These are phyloP conservation scores for Sinohyriopsis cumingii DNA, from an alignment of 2,888 invertebrate species.

Conservation along the genomic window DNA sequence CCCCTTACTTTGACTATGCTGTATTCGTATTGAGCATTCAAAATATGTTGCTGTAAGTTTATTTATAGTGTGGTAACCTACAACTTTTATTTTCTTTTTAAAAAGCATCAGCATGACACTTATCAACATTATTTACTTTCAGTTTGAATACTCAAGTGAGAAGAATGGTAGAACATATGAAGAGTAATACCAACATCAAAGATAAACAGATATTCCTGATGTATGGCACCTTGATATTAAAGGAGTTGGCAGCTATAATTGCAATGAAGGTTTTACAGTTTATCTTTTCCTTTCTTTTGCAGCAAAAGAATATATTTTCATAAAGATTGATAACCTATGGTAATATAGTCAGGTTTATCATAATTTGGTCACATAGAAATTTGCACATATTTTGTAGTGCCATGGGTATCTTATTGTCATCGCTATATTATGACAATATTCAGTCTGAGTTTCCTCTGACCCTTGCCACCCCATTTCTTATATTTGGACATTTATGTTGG, in stretches of 20 bases:
- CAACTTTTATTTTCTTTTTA: conserved; percentile 3
- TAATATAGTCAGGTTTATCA: too few species aligned
- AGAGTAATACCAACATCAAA: conserved; percentile 24
- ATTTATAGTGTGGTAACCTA: not conserved
- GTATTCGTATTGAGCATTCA: too few species aligned
- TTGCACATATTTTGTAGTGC: too few species aligned
- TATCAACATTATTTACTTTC: conserved; percentile 4
- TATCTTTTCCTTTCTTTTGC: not conserved
- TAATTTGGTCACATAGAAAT: too few species aligned
- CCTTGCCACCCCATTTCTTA: too few species aligned
- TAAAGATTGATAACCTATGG: too few species aligned
- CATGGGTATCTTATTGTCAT: too few species aligned
- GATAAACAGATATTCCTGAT: conserved; percentile 30
- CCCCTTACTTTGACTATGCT: too few species aligned
- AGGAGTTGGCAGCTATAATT: conserved; percentile 53
- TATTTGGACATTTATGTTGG: too few species aligned
- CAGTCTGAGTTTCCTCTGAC: too few species aligned
- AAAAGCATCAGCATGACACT: not conserved
- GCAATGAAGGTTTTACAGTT: conserved; percentile 47
- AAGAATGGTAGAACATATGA: conserved; percentile 24
- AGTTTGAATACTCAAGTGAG: conserved; percentile 25
- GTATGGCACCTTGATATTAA: conserved; percentile 46
- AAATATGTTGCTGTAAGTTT: conserved; percentile 10
- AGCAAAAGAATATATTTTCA: too few species aligned
- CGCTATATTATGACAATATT: too few species aligned